A percentile compares a stretch with the other conserved stretches of the same genome.
These are phyloP conservation scores for Champsocephalus gunnari DNA, from an alignment of 2,797 vertebrate genomes.

Conservation along the genomic window DNA sequence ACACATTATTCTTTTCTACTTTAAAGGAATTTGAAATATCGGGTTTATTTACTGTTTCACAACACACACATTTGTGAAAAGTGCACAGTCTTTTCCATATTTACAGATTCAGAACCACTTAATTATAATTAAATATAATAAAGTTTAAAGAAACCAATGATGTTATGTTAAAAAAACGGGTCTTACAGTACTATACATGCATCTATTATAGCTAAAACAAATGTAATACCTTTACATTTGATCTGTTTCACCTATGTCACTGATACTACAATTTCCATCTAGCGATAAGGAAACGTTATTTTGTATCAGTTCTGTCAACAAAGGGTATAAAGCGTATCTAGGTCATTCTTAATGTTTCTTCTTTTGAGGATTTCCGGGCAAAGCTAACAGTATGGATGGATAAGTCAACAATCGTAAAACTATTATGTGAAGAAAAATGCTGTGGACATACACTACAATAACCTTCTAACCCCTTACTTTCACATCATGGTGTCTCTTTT, in stretches of 20 bases:
- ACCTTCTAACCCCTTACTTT: background rate
- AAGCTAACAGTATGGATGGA: background rate
- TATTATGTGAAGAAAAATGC: background rate
- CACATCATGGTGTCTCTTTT: background rate
- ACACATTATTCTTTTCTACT: fast-evolving
- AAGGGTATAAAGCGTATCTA: background rate
- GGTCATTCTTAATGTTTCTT: background rate
- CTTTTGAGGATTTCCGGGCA: background rate
- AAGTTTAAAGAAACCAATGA: background rate
- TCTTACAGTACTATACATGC: background rate
- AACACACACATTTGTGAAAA: too few species aligned
- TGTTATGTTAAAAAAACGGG: background rate
- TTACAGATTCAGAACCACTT: background rate
- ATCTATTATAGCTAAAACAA: background rate
- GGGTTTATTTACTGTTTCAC: background rate
- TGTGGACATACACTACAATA: background rate
- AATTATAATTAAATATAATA: background rate
- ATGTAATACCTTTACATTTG: background rate
- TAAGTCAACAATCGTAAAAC: too few species aligned
- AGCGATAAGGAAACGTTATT: background rate
- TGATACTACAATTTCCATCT: background rate
- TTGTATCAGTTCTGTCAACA: background rate
- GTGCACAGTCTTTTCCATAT: background rate
- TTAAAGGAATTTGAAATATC: background rate
- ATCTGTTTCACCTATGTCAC: background rate